Evolutionary conservation across 2,113 vertebrate genomes (phyloP).

Genomic region (Natator depressus): DNA sequence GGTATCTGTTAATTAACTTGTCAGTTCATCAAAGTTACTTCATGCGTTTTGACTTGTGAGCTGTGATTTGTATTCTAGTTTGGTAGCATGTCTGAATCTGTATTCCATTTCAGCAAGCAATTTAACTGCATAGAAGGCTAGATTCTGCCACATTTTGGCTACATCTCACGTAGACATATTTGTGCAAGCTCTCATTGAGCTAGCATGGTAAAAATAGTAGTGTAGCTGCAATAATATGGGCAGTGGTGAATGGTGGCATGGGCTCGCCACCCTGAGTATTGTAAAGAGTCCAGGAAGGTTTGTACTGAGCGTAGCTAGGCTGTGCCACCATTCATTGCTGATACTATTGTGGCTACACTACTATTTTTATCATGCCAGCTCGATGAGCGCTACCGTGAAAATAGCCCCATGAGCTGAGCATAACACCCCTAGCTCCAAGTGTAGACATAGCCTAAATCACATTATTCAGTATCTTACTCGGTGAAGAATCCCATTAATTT

Average conservation of each 20-base stretch:
- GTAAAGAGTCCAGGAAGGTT: not conserved
- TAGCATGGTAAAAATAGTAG: not conserved
- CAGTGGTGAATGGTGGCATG: not conserved
- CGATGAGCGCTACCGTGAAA: not conserved
- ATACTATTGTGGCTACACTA: not conserved
- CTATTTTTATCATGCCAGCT: not conserved
- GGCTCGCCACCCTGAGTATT: not conserved
- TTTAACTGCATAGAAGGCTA: not conserved
- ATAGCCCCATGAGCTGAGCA: not conserved
- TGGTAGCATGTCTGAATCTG: not conserved
- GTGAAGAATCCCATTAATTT: not conserved
- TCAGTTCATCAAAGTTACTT: not conserved
- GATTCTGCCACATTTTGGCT: not conserved
- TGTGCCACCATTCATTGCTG: not conserved
- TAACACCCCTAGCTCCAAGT: not conserved
- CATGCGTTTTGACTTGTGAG: not conserved
- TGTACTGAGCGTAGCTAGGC: not conserved
- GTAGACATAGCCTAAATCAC: not conserved
- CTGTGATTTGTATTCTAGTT: not conserved
- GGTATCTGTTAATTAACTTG: not conserved
- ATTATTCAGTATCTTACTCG: not conserved
- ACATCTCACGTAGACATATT: not conserved
- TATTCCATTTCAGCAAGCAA: rapidly evolving
- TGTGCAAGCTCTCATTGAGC: not conserved
- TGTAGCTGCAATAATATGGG: not conserved